Conservation (phyloP, 2,888 invertebrate species). For the Branchinecta sandiegonensis region DNA sequence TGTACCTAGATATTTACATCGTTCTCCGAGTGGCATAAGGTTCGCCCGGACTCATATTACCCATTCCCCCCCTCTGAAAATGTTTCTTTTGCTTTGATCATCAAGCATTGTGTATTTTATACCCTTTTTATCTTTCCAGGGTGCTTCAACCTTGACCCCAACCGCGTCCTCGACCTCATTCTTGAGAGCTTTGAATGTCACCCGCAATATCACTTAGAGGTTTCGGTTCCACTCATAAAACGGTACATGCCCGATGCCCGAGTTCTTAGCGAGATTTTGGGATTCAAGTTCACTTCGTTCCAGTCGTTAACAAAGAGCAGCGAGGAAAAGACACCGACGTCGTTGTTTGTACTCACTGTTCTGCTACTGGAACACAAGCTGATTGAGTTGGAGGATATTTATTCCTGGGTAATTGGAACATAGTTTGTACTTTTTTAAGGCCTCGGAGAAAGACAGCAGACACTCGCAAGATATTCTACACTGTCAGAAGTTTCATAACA, state of each 20-base stretch:
- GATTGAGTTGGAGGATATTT: slow-evolving; percentile 70
- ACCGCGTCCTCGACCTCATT: slow-evolving; percentile 87
- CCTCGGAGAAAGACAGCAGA: slow-evolving; percentile 17
- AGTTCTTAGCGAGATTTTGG: slow-evolving; percentile 84
- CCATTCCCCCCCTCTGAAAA: too few species aligned
- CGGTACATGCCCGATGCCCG: slow-evolving; percentile 75
- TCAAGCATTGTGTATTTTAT: background rate
- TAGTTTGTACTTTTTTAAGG: background rate
- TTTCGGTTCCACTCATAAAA: slow-evolving; percentile 72
- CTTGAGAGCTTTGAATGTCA: slow-evolving; percentile 89
- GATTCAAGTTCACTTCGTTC: slow-evolving; percentile 67
- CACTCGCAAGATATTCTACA: background rate
- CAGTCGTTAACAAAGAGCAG: slow-evolving; percentile 40
- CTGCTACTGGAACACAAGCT: slow-evolving; percentile 73
- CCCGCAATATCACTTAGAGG: slow-evolving; percentile 50
- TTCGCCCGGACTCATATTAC: too few species aligned
- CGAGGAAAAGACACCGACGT: slow-evolving; percentile 51
- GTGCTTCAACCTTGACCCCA: slow-evolving; percentile 97
- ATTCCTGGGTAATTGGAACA: slow-evolving; percentile 61
- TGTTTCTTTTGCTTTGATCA: too few species aligned
- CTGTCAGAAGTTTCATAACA: too few species aligned
- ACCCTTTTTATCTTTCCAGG: slow-evolving; percentile 44
- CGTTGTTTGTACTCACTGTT: slow-evolving; percentile 77
- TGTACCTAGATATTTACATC: too few species aligned
- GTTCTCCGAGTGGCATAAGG: too few species aligned